A percentile compares a stretch with the other conserved stretches of the same genome.
Evolutionary conservation across 2,113 vertebrate genomes (phyloP).

Genomic region (Psammodynastes pulverulentus): DNA sequence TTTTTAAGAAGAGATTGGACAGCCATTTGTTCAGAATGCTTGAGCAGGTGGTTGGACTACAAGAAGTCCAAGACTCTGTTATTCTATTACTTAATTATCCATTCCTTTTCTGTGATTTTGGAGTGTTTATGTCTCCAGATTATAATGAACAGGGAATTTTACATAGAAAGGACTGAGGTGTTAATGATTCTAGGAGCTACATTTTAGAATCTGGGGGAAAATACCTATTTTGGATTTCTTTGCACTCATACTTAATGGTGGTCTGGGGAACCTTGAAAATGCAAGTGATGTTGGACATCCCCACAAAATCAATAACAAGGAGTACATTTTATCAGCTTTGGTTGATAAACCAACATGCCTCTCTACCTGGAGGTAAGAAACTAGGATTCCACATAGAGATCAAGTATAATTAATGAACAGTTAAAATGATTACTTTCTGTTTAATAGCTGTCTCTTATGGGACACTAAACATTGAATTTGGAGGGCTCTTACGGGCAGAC

Average conservation of each 20-base stretch:
- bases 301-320: background rate
- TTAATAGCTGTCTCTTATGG: background rate
- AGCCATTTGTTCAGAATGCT: background rate
- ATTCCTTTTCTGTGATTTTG: background rate
- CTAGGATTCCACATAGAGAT: background rate
- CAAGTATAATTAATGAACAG: background rate
- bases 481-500: background rate
- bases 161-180: background rate
- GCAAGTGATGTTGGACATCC: background rate
- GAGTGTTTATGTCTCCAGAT: background rate
- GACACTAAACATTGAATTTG: background rate
- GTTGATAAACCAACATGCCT: background rate
- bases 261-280: background rate
- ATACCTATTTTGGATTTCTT: background rate
- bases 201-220: background rate
- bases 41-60: background rate
- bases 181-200: background rate
- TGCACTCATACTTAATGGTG: background rate
- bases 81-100: background rate
- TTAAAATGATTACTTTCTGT: background rate
- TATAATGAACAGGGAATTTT: background rate
- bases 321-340: background rate
- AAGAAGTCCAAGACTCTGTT: background rate
- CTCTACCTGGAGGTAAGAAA: background rate
- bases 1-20: background rate